These are phyloP conservation scores for Oncorhynchus mykiss DNA, from an alignment of 2,113 vertebrate species.

Conservation along the genomic window DNA sequence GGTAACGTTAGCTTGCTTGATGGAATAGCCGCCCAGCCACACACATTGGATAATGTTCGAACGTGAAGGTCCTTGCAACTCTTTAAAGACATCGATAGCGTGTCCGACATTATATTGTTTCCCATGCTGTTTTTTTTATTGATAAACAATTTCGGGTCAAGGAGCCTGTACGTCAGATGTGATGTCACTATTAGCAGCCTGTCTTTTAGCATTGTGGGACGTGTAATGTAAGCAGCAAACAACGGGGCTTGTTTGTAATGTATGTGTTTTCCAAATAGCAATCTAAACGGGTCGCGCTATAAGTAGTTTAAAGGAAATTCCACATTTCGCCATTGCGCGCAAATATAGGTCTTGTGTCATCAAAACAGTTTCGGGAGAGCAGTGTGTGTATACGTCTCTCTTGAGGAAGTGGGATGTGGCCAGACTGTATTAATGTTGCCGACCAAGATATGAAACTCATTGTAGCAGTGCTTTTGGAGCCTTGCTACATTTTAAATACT, in stretches of 20 bases:
- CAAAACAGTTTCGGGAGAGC: slow-evolving; percentile 3
- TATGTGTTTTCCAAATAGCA: neutral
- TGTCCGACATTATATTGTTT: neutral
- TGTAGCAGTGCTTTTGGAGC: slow-evolving; percentile 34
- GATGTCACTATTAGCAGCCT: neutral
- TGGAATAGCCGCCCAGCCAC: neutral
- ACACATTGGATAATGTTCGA: neutral
- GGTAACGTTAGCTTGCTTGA: neutral
- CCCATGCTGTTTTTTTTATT: too few relatives aligned
- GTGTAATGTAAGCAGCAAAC: neutral
- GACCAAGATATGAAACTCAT: slow-evolving; percentile 58
- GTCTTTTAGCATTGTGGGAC: neutral
- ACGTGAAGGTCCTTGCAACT: neutral
- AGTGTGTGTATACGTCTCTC: slow-evolving; percentile 44
- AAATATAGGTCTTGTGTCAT: neutral
- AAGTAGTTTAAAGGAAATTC: neutral
- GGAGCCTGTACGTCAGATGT: slow-evolving; percentile 2
- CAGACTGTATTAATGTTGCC: slow-evolving; percentile 62
- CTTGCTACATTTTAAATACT: slow-evolving; percentile 27
- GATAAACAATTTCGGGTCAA: neutral
- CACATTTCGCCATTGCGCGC: neutral
- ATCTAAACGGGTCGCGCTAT: neutral
- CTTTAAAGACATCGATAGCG: neutral
- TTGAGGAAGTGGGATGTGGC: slow-evolving; percentile 71
- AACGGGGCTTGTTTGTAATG: neutral